Conservation (phyloP, 2,113 vertebrate genomes). For the Clarias magur region DNA sequence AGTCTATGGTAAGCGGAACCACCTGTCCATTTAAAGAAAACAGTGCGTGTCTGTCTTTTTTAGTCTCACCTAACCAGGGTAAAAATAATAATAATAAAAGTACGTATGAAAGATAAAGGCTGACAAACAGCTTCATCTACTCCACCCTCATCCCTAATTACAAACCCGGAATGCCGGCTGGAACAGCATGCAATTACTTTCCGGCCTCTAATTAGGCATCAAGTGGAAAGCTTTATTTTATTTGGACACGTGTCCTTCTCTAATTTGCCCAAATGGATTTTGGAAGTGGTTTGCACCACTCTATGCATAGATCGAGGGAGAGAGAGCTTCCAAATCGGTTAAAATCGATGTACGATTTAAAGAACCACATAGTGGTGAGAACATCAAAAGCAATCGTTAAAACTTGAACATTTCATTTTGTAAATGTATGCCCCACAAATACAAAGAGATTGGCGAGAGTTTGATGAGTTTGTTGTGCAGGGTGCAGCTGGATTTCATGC, state of each 20-base stretch:
- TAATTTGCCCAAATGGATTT: slow-evolving; percentile 44
- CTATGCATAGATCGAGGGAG: not conserved
- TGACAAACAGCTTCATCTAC: slow-evolving; percentile 19
- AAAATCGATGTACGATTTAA: not conserved
- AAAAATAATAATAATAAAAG: not conserved
- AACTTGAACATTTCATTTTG: not conserved
- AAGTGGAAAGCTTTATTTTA: slow-evolving; percentile 38
- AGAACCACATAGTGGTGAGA: not conserved
- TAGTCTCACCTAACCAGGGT: slow-evolving; percentile 31
- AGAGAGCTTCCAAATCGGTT: not conserved
- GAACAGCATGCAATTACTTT: slow-evolving; percentile 42
- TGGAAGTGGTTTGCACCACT: slow-evolving; percentile 36
- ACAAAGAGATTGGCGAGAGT: not conserved
- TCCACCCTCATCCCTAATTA: slow-evolving; percentile 49
- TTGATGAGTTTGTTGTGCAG: not conserved
- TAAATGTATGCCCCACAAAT: not conserved
- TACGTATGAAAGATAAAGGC: slow-evolving; percentile 18
- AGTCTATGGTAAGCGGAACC: slow-evolving; percentile 78
- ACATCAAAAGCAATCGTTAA: not conserved
- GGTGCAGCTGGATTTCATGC: not conserved
- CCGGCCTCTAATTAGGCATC: slow-evolving; percentile 54
- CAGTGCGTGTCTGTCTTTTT: not conserved
- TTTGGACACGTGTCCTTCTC: slow-evolving; percentile 40
- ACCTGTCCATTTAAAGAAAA: slow-evolving; percentile 4
- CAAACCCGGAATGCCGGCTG: slow-evolving; percentile 44